Evolutionary conservation across 1,140 invertebrate genomes (phyloP).

Genomic region (Medauroidea extradentata): DNA sequence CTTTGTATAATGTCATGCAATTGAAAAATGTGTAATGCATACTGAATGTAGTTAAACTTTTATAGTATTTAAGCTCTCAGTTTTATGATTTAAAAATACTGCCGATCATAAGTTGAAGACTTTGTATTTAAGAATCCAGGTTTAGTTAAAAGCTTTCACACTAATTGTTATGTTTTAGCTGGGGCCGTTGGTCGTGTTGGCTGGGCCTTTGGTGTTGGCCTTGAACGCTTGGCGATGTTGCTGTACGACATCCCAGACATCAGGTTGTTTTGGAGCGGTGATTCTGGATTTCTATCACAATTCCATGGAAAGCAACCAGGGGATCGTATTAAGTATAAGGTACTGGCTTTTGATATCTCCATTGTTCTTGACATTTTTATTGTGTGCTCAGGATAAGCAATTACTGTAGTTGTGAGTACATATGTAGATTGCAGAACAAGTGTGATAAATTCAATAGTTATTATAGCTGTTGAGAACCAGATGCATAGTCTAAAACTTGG

Average conservation of each 20-base stretch:
- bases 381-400: too few relatives aligned
- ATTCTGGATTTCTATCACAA: conserved; percentile 88
- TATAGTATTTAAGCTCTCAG: neutral
- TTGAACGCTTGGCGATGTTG: conserved; percentile 95
- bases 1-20: too few relatives aligned
- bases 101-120: too few relatives aligned
- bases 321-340: conserved; percentile 58
- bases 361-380: too few relatives aligned
- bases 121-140: too few relatives aligned
- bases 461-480: too few relatives aligned
- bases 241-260: conserved; percentile 96
- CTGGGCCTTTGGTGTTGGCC: conserved; percentile 96
- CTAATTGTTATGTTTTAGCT: conserved; percentile 42
- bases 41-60: neutral
- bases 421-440: too few relatives aligned
- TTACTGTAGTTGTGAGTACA: too few relatives aligned
- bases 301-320: conserved; percentile 74
- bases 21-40: too few relatives aligned
- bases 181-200: conserved; percentile 85
- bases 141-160: too few relatives aligned
- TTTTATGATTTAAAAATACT: neutral
- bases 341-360: conserved; percentile 41
- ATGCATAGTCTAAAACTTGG: too few relatives aligned
- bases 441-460: too few relatives aligned
- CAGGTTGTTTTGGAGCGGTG: conserved; percentile 88